Conservation (phyloP, 2,888 invertebrate species). For the Carabus problematicus region DNA sequence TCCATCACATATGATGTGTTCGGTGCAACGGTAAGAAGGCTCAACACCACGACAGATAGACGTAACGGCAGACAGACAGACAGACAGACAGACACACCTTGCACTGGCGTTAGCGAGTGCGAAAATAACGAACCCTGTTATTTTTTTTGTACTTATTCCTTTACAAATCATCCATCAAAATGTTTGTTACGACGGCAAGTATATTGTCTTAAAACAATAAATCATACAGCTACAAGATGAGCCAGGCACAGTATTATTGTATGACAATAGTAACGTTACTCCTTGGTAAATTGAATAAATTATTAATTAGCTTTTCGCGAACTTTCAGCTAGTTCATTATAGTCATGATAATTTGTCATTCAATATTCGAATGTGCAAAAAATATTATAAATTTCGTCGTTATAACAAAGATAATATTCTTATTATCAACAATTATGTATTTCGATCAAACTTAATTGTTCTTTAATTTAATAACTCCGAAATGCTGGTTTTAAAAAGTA, state of each 20-base stretch:
- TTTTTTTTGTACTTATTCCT: slow-evolving; percentile 3
- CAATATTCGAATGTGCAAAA: no score
- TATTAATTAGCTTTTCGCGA: slow-evolving; percentile 23
- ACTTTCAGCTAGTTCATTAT: no score
- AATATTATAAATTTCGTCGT: no score
- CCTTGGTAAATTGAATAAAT: slow-evolving; percentile 11
- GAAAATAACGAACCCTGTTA: slow-evolving; percentile 11
- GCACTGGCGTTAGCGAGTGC: neutral
- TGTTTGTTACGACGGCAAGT: slow-evolving; percentile 18
- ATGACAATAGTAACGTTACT: slow-evolving; percentile 18
- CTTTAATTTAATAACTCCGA: no score
- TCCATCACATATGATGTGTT: slow-evolving; percentile 19
- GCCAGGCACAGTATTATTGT: slow-evolving; percentile 3
- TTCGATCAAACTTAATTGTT: no score
- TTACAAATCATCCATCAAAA: slow-evolving; percentile 9
- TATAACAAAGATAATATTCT: no score
- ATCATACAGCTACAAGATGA: slow-evolving; percentile 12
- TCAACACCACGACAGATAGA: neutral
- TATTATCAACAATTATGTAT: no score
- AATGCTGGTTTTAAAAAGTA: no score
- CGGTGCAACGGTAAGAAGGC: neutral
- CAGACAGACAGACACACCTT: slow-evolving; percentile 18
- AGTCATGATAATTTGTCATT: no score
- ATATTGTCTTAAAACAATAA: slow-evolving; percentile 32
- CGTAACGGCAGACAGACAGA: neutral